These are phyloP conservation scores for Chesias legatella DNA, from an alignment of 2,888 invertebrate species.

Conservation along the genomic window DNA sequence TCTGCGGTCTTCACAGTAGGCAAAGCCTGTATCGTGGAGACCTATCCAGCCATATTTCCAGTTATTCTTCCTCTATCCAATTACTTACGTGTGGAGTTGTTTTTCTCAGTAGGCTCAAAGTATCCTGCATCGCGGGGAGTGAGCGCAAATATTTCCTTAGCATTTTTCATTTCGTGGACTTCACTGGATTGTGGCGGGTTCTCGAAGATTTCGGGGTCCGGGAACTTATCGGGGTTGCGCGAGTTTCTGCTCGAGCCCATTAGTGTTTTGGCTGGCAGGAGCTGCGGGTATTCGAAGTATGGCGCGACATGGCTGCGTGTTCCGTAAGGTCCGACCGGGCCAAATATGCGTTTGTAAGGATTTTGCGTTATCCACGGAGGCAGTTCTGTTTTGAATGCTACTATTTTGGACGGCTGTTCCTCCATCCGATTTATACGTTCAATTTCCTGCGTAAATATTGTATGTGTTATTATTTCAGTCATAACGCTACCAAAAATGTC, in stretches of 20 bases:
- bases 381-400: conserved; percentile 33
- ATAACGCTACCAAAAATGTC: too few relatives aligned
- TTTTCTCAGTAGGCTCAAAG: conserved; percentile 33
- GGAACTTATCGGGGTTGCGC: conserved; percentile 2
- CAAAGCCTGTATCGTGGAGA: too few relatives aligned
- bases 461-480: not conserved
- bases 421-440: conserved; percentile 48
- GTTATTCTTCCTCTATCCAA: too few relatives aligned
- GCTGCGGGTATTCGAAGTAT: conserved; percentile 3
- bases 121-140: conserved; percentile 52
- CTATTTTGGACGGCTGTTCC: conserved; percentile 22
- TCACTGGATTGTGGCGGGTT: not conserved
- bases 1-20: too few relatives aligned
- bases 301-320: not conserved
- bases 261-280: conserved; percentile 1
- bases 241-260: not conserved
- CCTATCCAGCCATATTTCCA: too few relatives aligned
- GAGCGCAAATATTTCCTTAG: conserved; percentile 37
- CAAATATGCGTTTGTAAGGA: conserved; percentile 28
- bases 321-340: not conserved
- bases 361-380: conserved; percentile 34
- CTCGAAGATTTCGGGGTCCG: not conserved
- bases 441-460: conserved; percentile 44
- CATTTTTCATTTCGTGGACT: not conserved
- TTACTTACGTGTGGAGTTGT: conserved; percentile 35